Conservation (phyloP, 2,797 vertebrate species). For the Neosilurus hyrtlii region DNA sequence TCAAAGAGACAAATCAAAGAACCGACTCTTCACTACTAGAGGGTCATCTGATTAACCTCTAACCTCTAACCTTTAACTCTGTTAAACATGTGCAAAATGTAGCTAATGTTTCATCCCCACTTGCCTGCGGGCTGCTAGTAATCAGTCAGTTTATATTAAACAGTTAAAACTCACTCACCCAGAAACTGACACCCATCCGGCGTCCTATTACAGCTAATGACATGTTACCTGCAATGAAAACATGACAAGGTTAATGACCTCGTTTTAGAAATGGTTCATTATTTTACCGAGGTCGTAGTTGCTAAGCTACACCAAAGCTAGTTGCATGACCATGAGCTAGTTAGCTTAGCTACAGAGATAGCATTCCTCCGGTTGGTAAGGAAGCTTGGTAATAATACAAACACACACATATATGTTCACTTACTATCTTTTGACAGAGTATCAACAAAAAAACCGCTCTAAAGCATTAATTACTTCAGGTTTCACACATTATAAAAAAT, state of each 20-base stretch:
- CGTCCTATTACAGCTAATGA: conserved; percentile 33
- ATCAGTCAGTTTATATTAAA: not conserved
- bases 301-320: not conserved
- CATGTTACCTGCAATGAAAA: conserved; percentile 47
- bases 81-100: too few species aligned
- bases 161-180: conserved; percentile 41
- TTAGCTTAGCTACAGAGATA: not conserved
- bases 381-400: not conserved
- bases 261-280: not conserved
- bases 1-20: not conserved
- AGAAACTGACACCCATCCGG: conserved; percentile 11
- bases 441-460: not conserved
- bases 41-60: too few species aligned
- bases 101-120: not conserved
- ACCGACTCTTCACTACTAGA: too few species aligned
- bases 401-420: not conserved
- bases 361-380: not conserved
- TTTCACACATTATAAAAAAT: not conserved
- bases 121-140: not conserved
- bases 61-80: too few species aligned
- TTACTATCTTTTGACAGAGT: not conserved
- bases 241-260: not conserved
- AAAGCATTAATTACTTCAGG: not conserved
- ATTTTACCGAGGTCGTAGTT: not conserved
- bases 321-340: not conserved